Conservation (phyloP, 2,113 vertebrate species). For the Campylomormyrus numenius region DNA sequence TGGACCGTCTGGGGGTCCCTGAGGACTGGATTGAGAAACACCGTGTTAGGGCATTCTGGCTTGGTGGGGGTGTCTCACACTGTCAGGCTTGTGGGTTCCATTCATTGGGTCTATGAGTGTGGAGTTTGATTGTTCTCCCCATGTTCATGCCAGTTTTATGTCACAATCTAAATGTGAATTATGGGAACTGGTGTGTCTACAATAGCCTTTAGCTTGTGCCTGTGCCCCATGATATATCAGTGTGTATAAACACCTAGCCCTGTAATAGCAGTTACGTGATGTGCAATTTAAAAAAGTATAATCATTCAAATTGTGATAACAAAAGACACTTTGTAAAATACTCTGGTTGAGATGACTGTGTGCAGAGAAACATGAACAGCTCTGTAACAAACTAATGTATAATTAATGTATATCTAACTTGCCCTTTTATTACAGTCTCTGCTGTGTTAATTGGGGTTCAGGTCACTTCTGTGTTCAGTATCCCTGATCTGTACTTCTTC, state of each 20-base stretch:
- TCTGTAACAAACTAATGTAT: not conserved
- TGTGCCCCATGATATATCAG: not conserved
- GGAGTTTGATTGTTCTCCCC: no score
- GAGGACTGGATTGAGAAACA: no score
- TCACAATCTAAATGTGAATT: not conserved
- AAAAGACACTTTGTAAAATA: not conserved
- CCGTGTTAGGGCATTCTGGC: not conserved
- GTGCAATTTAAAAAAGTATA: not conserved
- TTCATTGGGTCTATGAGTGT: not conserved
- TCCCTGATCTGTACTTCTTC: conserved; percentile 33
- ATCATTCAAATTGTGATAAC: not conserved
- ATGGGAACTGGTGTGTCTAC: not conserved
- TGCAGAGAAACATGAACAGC: not conserved
- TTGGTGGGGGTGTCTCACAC: not conserved
- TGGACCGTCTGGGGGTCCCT: not conserved
- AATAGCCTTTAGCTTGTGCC: not conserved
- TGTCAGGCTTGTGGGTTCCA: not conserved
- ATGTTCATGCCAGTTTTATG: no score
- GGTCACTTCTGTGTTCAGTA: conserved; percentile 31
- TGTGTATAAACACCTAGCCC: not conserved
- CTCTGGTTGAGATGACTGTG: not conserved
- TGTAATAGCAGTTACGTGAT: not conserved
- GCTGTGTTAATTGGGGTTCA: conserved; percentile 30
- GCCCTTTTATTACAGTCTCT: conserved; percentile 22
- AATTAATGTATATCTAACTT: not conserved